A percentile compares a stretch with the other conserved stretches of the same genome.
Evolutionary conservation across 2,797 vertebrate genomes (phyloP).

Genomic region (Glossophaga mutica): DNA sequence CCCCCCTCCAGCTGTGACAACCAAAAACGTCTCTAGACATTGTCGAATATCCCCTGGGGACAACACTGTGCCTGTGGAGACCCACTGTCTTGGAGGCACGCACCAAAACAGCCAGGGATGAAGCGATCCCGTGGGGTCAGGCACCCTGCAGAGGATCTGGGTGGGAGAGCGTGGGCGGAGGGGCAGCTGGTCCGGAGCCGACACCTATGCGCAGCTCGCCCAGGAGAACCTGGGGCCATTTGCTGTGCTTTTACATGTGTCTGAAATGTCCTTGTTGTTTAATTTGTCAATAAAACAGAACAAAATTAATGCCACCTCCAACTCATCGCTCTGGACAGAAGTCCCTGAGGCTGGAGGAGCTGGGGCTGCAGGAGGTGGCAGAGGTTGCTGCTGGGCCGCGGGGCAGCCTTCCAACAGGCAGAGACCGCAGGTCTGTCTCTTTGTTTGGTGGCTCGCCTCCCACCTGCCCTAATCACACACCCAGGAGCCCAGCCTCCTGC

Average conservation of each 20-base stretch:
- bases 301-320: neutral
- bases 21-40: no score
- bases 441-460: accelerated
- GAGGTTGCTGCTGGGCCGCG: accelerated
- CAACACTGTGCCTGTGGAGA: neutral
- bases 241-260: accelerated
- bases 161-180: accelerated
- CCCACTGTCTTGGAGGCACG: neutral
- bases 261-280: neutral
- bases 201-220: accelerated
- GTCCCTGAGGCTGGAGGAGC: neutral
- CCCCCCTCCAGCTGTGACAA: neutral
- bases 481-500: accelerated
- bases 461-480: accelerated
- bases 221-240: accelerated
- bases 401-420: neutral
- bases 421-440: neutral
- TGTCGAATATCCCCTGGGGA: neutral
- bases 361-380: neutral
- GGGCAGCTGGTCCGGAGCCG: accelerated
- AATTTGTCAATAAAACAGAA: neutral
- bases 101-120: neutral
- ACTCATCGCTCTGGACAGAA: no score
- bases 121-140: neutral
- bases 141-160: neutral